Evolutionary conservation across 2,797 vertebrate species (phyloP).

Genomic region (Prunella strophiata): DNA sequence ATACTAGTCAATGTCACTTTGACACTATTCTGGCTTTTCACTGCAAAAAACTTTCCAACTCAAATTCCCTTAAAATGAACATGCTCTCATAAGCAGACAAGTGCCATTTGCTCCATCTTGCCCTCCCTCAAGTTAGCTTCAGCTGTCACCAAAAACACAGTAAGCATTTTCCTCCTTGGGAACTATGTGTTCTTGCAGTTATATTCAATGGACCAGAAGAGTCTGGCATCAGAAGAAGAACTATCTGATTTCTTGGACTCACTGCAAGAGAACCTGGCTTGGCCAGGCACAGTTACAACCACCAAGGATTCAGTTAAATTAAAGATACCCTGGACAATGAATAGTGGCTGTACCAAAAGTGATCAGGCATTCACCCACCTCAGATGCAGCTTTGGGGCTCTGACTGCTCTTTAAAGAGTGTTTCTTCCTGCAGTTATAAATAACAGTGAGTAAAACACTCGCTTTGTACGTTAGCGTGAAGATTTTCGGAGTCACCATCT

Average conservation of each 20-base stretch:
- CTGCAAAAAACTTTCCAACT: conserved; percentile 10
- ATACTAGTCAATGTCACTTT: conserved; percentile 52
- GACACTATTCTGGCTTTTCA: conserved; percentile 21
- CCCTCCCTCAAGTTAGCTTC: conserved; percentile 30
- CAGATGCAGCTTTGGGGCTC: background rate
- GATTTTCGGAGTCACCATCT: background rate
- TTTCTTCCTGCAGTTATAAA: background rate
- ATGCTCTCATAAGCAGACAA: background rate
- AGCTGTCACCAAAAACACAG: conserved; percentile 57
- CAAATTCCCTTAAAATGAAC: conserved; percentile 5
- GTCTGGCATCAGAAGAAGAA: conserved; percentile 2
- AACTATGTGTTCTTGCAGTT: conserved; percentile 59
- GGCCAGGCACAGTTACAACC: background rate
- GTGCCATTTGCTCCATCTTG: background rate
- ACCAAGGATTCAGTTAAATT: conserved; percentile 5
- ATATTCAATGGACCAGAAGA: conserved; percentile 53
- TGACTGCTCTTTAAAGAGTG: background rate
- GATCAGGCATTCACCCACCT: background rate
- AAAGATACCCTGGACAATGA: background rate
- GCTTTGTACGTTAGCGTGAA: background rate
- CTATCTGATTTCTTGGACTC: conserved; percentile 51
- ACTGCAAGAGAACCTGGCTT: conserved; percentile 36
- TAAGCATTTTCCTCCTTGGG: conserved; percentile 59
- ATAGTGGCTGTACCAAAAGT: background rate
- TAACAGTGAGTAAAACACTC: background rate